A percentile compares a stretch with the other conserved stretches of the same genome.
These are phyloP conservation scores for Gallinago stenura DNA, from an alignment of 2,797 vertebrate species.

Conservation along the genomic window DNA sequence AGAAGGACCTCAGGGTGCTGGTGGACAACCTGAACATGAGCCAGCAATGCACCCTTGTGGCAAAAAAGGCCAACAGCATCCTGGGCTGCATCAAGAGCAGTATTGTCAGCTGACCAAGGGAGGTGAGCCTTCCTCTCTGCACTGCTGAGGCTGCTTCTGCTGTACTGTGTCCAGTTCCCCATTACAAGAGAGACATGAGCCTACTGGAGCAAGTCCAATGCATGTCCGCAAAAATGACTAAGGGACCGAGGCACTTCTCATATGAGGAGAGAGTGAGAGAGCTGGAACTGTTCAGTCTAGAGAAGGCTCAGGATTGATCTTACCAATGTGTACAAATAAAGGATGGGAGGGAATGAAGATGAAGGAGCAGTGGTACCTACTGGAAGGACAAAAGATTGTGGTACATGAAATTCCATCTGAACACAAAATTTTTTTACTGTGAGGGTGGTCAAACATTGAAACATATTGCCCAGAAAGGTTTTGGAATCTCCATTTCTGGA, in stretches of 20 bases:
- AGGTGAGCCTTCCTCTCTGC: not conserved
- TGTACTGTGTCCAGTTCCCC: not conserved
- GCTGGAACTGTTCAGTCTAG: not conserved
- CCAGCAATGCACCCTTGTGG: not conserved
- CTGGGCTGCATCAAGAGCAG: not conserved
- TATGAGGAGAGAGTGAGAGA: not conserved
- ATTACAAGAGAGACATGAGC: not conserved
- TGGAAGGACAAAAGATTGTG: not conserved
- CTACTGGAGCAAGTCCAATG: not conserved
- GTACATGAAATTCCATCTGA: not conserved
- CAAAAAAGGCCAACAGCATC: not conserved
- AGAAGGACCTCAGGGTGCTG: not conserved
- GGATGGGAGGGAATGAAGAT: not conserved
- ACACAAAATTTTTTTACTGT: not conserved
- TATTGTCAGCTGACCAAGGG: not conserved
- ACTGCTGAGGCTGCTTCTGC: not conserved
- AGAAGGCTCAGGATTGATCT: not conserved
- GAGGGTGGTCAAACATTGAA: not conserved
- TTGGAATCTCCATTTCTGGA: not conserved
- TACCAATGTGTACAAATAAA: not conserved
- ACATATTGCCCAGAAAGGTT: not conserved
- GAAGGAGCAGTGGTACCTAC: not conserved
- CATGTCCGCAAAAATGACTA: not conserved
- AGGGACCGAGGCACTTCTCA: not conserved
- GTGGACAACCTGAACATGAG: not conserved